phyloP scores from a whole-genome alignment of 1,140 invertebrate species.

The Monomorium pharaonis region DNA sequence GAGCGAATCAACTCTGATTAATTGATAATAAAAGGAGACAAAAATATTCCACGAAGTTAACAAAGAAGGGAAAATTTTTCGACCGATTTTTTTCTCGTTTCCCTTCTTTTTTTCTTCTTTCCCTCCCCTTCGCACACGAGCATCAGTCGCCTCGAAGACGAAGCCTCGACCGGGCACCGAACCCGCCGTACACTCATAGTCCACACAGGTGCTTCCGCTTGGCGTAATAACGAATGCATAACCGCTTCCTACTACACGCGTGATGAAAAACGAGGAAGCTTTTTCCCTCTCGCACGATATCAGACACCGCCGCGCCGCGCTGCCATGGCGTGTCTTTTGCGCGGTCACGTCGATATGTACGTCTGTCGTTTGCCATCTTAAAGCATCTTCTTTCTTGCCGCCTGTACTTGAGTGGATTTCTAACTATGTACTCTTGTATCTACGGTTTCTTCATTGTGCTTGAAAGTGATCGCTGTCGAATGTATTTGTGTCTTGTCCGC shows the following conservation, averaged over 20 bases:
- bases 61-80: neutral
- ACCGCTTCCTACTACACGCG: slow-evolving; percentile 72
- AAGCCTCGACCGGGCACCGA: slow-evolving; percentile 78
- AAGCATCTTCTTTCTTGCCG: neutral
- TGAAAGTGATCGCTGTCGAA: neutral
- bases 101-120: neutral
- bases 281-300: slow-evolving; percentile 51
- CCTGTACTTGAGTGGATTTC: neutral
- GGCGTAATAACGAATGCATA: slow-evolving; percentile 76
- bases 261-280: slow-evolving; percentile 65
- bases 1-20: neutral
- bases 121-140: neutral
- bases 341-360: slow-evolving; percentile 11
- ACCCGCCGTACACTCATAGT: slow-evolving; percentile 72
- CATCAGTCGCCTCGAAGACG: slow-evolving; percentile 54
- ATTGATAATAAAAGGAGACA: neutral
- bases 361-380: neutral
- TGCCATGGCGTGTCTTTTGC: neutral
- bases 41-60: neutral
- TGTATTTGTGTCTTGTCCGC: neutral
- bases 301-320: slow-evolving; percentile 58
- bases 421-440: neutral
- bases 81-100: neutral
- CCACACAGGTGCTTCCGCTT: slow-evolving; percentile 76
- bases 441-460: slow-evolving; percentile 29